phyloP scores from a whole-genome alignment of 2,113 vertebrate genomes.

The Microcebus lehilahytsara region DNA sequence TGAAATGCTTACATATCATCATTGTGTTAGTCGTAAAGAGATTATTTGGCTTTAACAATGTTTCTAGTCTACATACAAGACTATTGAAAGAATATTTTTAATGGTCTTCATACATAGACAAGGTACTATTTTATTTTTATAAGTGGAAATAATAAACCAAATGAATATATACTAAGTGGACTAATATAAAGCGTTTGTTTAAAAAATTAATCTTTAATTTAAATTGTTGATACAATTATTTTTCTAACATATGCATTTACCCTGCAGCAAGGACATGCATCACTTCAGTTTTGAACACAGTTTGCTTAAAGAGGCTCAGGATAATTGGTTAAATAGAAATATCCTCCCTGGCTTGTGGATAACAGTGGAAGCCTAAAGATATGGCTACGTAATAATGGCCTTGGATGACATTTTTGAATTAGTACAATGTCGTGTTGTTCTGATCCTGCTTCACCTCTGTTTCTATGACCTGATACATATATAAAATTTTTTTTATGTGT shows the following conservation, averaged over 20 bases:
- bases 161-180: background rate
- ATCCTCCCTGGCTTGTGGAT: background rate
- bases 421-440: background rate
- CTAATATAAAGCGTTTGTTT: background rate
- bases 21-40: background rate
- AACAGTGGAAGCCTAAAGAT: background rate
- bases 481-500: background rate
- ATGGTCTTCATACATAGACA: background rate
- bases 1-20: background rate
- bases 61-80: background rate
- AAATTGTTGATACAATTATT: background rate
- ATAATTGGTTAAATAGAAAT: background rate
- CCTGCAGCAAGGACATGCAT: background rate
- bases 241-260: background rate
- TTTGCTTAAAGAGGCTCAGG: background rate
- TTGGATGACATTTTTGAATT: background rate
- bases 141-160: slow-evolving; percentile 1
- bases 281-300: background rate
- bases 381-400: background rate
- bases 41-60: background rate
- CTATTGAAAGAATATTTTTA: background rate
- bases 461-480: background rate
- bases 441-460: background rate
- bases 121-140: background rate
- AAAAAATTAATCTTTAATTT: background rate